These are phyloP conservation scores for Montipora foliosa DNA, from an alignment of 64 coral and sea anemone genomes.

Conservation along the genomic window DNA sequence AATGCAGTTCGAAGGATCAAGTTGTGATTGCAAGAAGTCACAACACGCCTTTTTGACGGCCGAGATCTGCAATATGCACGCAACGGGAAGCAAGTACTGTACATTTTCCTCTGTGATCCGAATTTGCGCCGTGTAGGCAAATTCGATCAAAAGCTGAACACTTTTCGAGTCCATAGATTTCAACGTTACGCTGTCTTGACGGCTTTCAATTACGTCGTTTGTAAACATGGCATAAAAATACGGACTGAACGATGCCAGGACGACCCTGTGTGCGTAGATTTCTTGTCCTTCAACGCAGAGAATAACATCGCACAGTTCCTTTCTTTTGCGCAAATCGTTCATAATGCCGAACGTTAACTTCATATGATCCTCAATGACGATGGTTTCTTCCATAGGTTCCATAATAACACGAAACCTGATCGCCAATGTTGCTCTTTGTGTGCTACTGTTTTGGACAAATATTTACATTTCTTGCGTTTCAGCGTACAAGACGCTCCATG, in stretches of 20 bases:
- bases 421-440: background rate
- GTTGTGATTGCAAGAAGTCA: conserved; percentile 67
- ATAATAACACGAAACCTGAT: background rate
- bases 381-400: conserved; percentile 48
- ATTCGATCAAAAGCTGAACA: conserved; percentile 73
- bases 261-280: conserved; percentile 69
- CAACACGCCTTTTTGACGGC: conserved; percentile 74
- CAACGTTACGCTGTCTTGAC: conserved; percentile 59
- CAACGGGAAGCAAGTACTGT: conserved; percentile 59
- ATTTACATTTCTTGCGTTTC: background rate
- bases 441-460: background rate
- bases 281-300: conserved; percentile 50
- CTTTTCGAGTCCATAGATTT: conserved; percentile 68
- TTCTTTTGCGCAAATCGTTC: conserved; percentile 74
- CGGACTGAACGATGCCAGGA: conserved; percentile 78
- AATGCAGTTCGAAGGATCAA: conserved; percentile 78
- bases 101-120: conserved; percentile 76
- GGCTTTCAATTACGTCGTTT: conserved; percentile 70
- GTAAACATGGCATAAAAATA: conserved; percentile 90
- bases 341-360: conserved; percentile 66
- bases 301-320: conserved; percentile 76
- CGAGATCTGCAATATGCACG: conserved; percentile 67
- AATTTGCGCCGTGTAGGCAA: conserved; percentile 76
- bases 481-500: no score
- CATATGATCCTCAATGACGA: conserved; percentile 68